Evolutionary conservation across 2,888 invertebrate genomes (phyloP).

Genomic region (Platycnemis pennipes): DNA sequence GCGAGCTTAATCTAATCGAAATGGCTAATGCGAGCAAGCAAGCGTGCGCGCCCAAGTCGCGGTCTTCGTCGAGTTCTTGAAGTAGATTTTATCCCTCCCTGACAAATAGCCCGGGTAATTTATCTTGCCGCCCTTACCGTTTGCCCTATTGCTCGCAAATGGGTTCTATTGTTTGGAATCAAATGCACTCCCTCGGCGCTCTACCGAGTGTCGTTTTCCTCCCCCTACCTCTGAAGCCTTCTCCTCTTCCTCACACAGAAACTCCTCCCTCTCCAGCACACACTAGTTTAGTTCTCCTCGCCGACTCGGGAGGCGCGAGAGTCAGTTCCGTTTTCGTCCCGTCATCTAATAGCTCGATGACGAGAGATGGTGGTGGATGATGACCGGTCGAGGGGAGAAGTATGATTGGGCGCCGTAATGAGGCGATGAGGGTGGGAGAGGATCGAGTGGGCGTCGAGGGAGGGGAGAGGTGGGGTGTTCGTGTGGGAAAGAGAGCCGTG

Average conservation of each 20-base stretch:
- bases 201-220: not conserved
- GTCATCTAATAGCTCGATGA: slow-evolving; percentile 58
- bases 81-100: not conserved
- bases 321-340: slow-evolving; percentile 37
- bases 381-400: not conserved
- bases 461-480: not conserved
- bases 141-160: slow-evolving; percentile 11
- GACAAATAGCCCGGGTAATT: slow-evolving; percentile 24
- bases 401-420: slow-evolving; percentile 24
- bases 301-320: not conserved
- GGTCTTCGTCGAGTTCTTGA: not conserved
- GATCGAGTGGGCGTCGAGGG: not conserved
- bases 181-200: not conserved
- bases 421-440: not conserved
- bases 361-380: slow-evolving; percentile 29
- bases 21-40: not conserved
- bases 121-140: slow-evolving; percentile 1
- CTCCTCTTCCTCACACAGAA: not conserved
- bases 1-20: not conserved
- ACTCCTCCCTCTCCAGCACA: no score
- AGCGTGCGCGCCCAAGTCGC: not conserved
- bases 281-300: not conserved
- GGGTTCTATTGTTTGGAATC: slow-evolving; percentile 46
- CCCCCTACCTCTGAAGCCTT: not conserved
- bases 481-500: not conserved